These are phyloP conservation scores for Adoxophyes honmai DNA, from an alignment of 1,140 invertebrate species.

Conservation along the genomic window DNA sequence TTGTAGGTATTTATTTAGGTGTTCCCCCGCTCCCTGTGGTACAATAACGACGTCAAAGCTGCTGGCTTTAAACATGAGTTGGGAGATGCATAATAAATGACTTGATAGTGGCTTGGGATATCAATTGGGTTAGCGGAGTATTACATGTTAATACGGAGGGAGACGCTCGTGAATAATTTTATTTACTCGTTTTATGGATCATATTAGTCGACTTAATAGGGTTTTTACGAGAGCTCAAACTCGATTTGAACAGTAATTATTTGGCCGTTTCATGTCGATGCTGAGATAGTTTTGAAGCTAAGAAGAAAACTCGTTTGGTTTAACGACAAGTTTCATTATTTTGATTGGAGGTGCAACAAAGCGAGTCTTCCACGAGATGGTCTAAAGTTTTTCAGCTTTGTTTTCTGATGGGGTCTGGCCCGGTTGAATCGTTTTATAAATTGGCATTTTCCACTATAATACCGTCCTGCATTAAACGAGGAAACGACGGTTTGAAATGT, in stretches of 20 bases:
- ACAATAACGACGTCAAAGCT: conserved; percentile 22
- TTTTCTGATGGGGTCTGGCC: too few relatives aligned
- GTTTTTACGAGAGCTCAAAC: neutral
- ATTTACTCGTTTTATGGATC: conserved; percentile 1
- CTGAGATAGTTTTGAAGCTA: too few relatives aligned
- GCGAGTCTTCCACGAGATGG: too few relatives aligned
- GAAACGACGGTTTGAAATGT: conserved; percentile 56
- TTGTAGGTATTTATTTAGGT: conserved; percentile 36
- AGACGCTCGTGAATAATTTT: conserved; percentile 8
- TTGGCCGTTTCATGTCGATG: too few relatives aligned
- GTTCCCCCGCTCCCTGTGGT: conserved; percentile 19
- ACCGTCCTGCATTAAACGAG: conserved; percentile 39
- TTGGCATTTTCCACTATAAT: conserved; percentile 12
- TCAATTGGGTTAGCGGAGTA: conserved; percentile 19
- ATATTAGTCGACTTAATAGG: neutral
- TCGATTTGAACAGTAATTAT: neutral
- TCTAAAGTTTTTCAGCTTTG: too few relatives aligned
- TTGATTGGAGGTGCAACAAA: too few relatives aligned
- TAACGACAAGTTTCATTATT: too few relatives aligned
- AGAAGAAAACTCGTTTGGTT: too few relatives aligned
- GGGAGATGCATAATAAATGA: conserved; percentile 34
- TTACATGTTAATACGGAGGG: conserved; percentile 2
- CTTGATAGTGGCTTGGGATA: conserved; percentile 22
- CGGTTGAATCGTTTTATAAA: neutral
- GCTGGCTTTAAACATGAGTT: conserved; percentile 22